A percentile compares a stretch with the other conserved stretches of the same genome.
phyloP scores from a whole-genome alignment of 2,797 vertebrate genomes.

The Pseudochirops corinnae region DNA sequence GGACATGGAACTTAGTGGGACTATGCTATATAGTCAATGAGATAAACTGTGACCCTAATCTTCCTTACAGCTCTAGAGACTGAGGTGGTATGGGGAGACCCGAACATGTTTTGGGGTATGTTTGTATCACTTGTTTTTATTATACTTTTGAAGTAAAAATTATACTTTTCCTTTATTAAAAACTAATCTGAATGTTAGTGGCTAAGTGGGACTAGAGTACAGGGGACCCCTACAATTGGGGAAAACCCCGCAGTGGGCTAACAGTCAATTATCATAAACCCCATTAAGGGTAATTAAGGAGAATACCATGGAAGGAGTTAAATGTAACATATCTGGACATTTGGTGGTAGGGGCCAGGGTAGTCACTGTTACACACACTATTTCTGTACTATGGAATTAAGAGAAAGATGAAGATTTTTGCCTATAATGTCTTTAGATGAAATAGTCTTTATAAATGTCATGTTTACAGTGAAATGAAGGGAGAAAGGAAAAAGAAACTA shows the following conservation, averaged over 20 bases:
- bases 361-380: neutral
- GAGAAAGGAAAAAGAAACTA: neutral
- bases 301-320: neutral
- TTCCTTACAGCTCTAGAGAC: neutral
- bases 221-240: neutral
- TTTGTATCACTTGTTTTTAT: neutral
- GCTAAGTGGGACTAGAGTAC: neutral
- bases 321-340: neutral
- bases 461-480: constrained; percentile 34
- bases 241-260: neutral
- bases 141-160: neutral
- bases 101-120: neutral
- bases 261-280: neutral
- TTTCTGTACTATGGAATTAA: neutral
- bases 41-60: neutral
- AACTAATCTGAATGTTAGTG: neutral
- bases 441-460: constrained; percentile 18
- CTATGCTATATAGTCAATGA: neutral
- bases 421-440: neutral
- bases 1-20: neutral
- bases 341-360: neutral
- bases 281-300: neutral
- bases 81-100: neutral
- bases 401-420: neutral
- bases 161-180: neutral